Evolutionary conservation across 2,113 vertebrate species (phyloP).

Genomic region (Cariama cristata): DNA sequence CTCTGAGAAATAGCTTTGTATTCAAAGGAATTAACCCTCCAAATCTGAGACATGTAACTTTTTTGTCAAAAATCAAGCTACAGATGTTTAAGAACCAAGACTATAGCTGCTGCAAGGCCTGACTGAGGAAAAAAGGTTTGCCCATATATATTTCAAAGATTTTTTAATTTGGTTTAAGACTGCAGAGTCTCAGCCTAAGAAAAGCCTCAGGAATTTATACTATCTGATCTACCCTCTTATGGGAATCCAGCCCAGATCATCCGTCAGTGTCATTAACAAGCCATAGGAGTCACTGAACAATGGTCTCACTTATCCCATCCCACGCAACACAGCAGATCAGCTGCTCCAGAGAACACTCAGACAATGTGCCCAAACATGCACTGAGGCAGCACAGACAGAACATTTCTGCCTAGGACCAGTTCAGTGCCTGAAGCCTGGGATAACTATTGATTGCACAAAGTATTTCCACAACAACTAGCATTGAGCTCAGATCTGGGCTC

Average conservation of each 20-base stretch:
- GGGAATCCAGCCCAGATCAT: not conserved
- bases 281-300: not conserved
- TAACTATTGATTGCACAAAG: not conserved
- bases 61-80: not conserved
- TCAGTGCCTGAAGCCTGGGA: not conserved
- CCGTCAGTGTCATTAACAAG: not conserved
- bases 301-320: not conserved
- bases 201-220: not conserved
- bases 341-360: not conserved
- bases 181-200: not conserved
- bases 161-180: not conserved
- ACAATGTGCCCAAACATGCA: not conserved
- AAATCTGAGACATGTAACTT: not conserved
- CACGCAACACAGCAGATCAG: not conserved
- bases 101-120: not conserved
- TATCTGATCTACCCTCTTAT: not conserved
- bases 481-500: not conserved
- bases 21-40: not conserved
- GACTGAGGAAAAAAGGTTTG: not conserved
- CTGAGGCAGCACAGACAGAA: not conserved
- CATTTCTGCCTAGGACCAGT: not conserved
- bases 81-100: not conserved
- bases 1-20: not conserved
- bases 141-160: not conserved
- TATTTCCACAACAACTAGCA: not conserved